Evolutionary conservation across 2,888 invertebrate genomes (phyloP), one percentile per base, ranked within the genome.

Genomic region (Agrenia bidenticulata): DNA sequence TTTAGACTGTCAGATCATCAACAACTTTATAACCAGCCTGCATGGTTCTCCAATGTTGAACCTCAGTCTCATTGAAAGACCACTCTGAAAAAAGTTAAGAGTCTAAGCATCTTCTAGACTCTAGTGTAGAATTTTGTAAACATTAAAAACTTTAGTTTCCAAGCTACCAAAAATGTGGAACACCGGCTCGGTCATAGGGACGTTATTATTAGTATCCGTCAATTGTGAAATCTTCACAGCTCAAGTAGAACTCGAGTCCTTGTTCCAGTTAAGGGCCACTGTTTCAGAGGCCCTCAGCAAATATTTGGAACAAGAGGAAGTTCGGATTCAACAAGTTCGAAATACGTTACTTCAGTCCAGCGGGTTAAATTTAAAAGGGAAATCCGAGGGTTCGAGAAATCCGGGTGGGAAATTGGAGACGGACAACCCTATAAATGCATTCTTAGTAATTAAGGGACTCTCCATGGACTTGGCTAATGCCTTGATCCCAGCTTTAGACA

Each of bases 351-450:
- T 27, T 13, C n/a, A 50, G 0, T 68, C 68, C 13, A 55, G 37
- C 19, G 68, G 68, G 0, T 45, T 68, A 27, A 42, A 41, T 17
- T 7, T 32, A 19, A n/a, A n/a, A n/a, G n/a, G n/a, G 53, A 32
- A 15, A n/a, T 27, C 11, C 11, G 32, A 32, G 5, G 4, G 32
- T 32, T 32, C 32, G 4, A 11, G 5, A 32, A 15, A 9, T 19
- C n/a, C 15, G n/a, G 15, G 15, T 17, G 45, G 45, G 4, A 17
- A 19, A 17, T 5, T 5, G 4, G 19, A 15, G 5, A 5, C 15
- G 2, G 27, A 53, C 4, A 94, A 97, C 81, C 96, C 97, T 1
- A 92, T 97, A 73, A 96, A 95, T 80, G 94, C 96, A 5, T 97
- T 93, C 81, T 85, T 95, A 39, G 82, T 96, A 61, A 94, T 96